phyloP scores from a whole-genome alignment of 2,797 vertebrate species.

The Danio kyathit region DNA sequence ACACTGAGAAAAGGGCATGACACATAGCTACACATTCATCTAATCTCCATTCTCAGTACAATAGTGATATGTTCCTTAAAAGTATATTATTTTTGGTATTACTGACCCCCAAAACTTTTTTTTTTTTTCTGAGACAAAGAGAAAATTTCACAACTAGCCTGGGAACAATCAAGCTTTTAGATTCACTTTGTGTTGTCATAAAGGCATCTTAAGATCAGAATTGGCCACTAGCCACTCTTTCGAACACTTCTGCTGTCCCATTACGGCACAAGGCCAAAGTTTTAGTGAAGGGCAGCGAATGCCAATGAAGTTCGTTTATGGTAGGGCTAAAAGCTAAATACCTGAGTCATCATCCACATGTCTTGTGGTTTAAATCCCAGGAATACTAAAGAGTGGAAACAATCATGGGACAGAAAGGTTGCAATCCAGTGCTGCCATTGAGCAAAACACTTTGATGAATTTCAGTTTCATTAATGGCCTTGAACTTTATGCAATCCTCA shows the following conservation, averaged over 20 bases:
- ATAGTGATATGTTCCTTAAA: too few species aligned
- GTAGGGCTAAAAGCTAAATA: neutral
- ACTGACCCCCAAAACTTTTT: neutral
- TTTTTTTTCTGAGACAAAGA: neutral
- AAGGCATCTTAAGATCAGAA: neutral
- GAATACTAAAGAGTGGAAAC: neutral
- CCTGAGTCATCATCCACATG: neutral
- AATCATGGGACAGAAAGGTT: neutral
- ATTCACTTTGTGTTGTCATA: neutral
- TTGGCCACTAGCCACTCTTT: neutral
- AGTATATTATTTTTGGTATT: neutral
- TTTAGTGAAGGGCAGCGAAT: neutral
- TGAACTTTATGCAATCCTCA: constrained; percentile 19
- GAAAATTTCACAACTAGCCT: neutral
- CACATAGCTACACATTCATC: too few species aligned
- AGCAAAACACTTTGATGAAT: neutral
- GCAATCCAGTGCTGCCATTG: neutral
- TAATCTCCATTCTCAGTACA: too few species aligned
- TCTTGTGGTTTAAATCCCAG: neutral
- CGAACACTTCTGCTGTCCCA: neutral
- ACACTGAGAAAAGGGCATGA: too few species aligned
- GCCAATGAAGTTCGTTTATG: neutral
- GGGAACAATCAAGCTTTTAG: neutral
- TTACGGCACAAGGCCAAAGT: neutral
- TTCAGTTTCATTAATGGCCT: constrained; percentile 10